Percentiles rank a stretch among this genome's conserved stretches.
These are phyloP conservation scores for Oscheius sp. DNA, from an alignment of 2,888 invertebrate genomes.

Conservation along the genomic window DNA sequence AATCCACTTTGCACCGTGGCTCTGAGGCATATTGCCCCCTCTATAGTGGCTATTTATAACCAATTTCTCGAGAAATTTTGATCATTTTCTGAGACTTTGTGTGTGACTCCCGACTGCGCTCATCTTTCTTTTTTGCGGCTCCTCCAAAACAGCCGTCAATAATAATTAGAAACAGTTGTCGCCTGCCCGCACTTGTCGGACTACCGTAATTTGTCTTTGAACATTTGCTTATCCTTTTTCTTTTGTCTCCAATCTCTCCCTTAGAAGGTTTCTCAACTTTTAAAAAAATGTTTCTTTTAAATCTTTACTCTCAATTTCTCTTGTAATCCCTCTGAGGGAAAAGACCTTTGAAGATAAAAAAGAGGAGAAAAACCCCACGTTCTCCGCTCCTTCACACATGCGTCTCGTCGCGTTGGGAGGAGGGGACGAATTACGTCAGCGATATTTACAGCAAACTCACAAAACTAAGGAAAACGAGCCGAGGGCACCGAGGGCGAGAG, in stretches of 20 bases:
- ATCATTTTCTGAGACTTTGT: neutral
- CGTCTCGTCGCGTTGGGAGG: no score
- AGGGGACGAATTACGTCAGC: conserved; percentile 20
- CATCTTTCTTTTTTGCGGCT: conserved; percentile 32
- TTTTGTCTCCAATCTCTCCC: neutral
- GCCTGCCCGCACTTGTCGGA: neutral
- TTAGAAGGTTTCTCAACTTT: neutral
- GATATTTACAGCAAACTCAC: conserved; percentile 26
- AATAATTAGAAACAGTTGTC: conserved; percentile 58
- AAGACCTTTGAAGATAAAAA: neutral
- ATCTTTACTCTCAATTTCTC: neutral
- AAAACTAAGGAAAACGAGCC: neutral
- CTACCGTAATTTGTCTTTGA: neutral
- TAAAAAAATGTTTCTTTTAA: neutral
- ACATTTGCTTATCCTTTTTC: no score
- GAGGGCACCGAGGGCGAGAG: neutral
- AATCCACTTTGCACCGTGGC: conserved; percentile 15
- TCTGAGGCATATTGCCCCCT: neutral
- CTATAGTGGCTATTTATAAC: conserved; percentile 14
- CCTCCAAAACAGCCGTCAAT: conserved; percentile 45
- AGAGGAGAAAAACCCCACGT: neutral
- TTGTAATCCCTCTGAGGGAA: neutral
- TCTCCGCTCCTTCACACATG: conserved; percentile 24
- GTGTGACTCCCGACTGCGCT: neutral
- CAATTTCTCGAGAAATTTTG: neutral